Evolutionary conservation across 92 coral and sea anemone genomes (phyloP), one percentile per base, ranked within the genome.

Genomic region (Pocillopora meandrina): DNA sequence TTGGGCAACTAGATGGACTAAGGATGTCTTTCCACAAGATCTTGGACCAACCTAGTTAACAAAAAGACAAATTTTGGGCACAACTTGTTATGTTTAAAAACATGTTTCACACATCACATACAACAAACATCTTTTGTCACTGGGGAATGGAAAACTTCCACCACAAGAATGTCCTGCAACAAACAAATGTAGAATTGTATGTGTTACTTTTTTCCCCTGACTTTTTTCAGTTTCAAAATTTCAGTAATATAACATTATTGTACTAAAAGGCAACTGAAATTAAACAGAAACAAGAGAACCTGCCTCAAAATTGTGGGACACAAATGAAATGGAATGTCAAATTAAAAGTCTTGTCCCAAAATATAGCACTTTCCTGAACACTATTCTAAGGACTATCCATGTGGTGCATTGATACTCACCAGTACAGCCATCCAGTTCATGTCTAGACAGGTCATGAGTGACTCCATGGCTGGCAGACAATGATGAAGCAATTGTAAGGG

Each of bases 341-440:
- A 3, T 42, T 42, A 42, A 42, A 42, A 42, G 8, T 42, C 52
- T 42, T 42, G 52, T 3, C 8, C 4, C 8, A 42, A 42, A 42
- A 16, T 12, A 59, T 1, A 59, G 62, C 62, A 59, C 5, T 42
- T 42, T 42, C 52, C 52, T 42, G 52, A 7, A 42, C 52, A 42
- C 52, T 7, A 42, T 3, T 42, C 4, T 42, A 1, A 42, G 52
- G 8, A 42, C 3, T 21, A 17, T 3, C 33, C 4, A 10, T 66
- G 20, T 66, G 17, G 12, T 66, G 15, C 33, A 34, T 34, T 15
- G 55, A 13, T 59, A 69, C 98, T 86, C 72, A 96, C 99, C 94
- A 96, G 77, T 13, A 96, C 77, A 10, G 99, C 84, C 95, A 96
- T 91, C 99, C 99, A 96, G 92, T 95, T 91, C 99, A 96, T 94